These are phyloP conservation scores for Palythoa heliodiscus DNA, from an alignment of 92 coral and sea anemone species.

Conservation along the genomic window DNA sequence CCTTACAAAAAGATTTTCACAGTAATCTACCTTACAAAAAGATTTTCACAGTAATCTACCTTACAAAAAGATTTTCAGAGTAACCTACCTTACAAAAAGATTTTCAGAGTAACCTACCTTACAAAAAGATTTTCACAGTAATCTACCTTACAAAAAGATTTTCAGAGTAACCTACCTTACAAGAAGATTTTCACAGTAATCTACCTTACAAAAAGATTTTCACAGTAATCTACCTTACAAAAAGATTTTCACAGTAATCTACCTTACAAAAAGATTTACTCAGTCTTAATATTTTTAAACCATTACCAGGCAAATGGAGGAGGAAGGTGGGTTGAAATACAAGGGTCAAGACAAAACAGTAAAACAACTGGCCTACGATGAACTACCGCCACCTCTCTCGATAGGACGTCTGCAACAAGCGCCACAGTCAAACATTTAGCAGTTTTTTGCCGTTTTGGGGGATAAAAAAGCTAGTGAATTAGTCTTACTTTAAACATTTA, in stretches of 20 bases:
- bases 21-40: too few species aligned
- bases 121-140: too few species aligned
- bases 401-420: conserved; percentile 51
- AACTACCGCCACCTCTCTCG: conserved; percentile 92
- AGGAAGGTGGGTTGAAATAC: conserved; percentile 90
- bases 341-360: conserved; percentile 77
- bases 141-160: too few species aligned
- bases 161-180: too few species aligned
- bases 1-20: too few species aligned
- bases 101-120: too few species aligned
- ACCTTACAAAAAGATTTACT: neutral
- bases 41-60: too few species aligned
- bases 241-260: neutral
- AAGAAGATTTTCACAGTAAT: too few species aligned
- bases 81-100: too few species aligned
- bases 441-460: neutral
- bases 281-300: neutral
- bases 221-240: too few species aligned
- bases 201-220: too few species aligned
- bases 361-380: conserved; percentile 88
- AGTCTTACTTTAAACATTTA: neutral
- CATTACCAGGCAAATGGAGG: conserved; percentile 72
- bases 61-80: too few species aligned
- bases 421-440: conserved; percentile 8
- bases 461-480: neutral